Evolutionary conservation across 2,113 vertebrate species (phyloP).

Genomic region (Riparia riparia): DNA sequence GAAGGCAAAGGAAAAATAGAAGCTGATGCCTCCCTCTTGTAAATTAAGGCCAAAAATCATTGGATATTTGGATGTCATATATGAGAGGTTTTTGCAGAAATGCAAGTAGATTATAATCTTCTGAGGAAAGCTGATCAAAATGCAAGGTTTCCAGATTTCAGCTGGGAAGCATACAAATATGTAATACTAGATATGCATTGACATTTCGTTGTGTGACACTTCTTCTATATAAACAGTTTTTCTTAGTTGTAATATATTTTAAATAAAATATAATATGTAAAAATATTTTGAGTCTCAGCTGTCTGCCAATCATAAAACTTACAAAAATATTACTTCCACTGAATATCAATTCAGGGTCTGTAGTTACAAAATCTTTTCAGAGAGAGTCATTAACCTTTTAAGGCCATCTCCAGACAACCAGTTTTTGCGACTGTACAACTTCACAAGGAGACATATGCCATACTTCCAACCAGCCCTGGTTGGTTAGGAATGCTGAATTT

Average conservation of each 20-base stretch:
- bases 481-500: neutral
- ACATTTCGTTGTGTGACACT: neutral
- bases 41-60: neutral
- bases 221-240: neutral
- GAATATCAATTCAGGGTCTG: neutral
- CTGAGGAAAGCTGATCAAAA: neutral
- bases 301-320: neutral
- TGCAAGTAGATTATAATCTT: neutral
- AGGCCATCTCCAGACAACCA: neutral
- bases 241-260: neutral
- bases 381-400: neutral
- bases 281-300: neutral
- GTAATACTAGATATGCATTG: neutral
- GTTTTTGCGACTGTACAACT: neutral
- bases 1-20: neutral
- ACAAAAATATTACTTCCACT: neutral
- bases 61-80: neutral
- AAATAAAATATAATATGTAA: neutral
- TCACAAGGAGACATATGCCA: neutral
- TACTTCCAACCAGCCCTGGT: neutral
- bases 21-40: neutral
- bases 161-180: neutral
- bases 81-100: neutral
- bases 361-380: neutral
- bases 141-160: neutral